Conservation (phyloP, 2,113 vertebrate species). For the Dendrocopos noguchii region DNA sequence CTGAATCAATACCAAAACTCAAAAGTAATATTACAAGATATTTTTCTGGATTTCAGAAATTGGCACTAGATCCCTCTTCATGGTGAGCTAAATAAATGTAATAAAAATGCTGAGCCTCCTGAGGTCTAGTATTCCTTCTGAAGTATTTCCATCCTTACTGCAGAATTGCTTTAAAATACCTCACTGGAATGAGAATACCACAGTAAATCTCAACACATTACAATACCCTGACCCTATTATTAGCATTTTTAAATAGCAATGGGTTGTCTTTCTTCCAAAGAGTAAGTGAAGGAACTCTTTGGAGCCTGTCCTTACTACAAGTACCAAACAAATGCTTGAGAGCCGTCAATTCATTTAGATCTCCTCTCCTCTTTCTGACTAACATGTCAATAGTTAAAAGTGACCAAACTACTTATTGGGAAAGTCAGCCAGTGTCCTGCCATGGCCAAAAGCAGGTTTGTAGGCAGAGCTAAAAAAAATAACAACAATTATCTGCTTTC, state of each 20-base stretch:
- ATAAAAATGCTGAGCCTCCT: conserved; percentile 67
- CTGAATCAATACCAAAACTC: conserved; percentile 29
- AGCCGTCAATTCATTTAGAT: background rate
- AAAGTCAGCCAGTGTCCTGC: background rate
- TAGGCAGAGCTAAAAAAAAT: background rate
- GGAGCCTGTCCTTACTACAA: background rate
- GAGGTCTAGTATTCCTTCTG: conserved; percentile 52
- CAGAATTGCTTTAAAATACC: conserved; percentile 66
- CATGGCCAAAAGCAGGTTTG: background rate
- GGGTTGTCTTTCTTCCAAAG: background rate
- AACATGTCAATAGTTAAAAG: background rate
- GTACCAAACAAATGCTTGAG: background rate
- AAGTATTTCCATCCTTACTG: conserved; percentile 60
- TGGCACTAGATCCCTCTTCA: conserved; percentile 19
- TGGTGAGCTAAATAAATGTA: conserved; percentile 60
- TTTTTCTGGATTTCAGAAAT: conserved; percentile 63
- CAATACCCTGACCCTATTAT: background rate
- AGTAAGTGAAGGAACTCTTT: background rate
- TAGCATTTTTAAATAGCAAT: background rate
- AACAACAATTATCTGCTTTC: background rate
- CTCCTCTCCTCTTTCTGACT: background rate
- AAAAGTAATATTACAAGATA: conserved; percentile 52
- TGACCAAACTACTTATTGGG: background rate
- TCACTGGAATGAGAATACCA: conserved; percentile 45
- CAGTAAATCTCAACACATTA: conserved; percentile 55